Base-by-base conservation (phyloP, 2,113 vertebrate species). In the Triplophysa dalaica region DNA sequence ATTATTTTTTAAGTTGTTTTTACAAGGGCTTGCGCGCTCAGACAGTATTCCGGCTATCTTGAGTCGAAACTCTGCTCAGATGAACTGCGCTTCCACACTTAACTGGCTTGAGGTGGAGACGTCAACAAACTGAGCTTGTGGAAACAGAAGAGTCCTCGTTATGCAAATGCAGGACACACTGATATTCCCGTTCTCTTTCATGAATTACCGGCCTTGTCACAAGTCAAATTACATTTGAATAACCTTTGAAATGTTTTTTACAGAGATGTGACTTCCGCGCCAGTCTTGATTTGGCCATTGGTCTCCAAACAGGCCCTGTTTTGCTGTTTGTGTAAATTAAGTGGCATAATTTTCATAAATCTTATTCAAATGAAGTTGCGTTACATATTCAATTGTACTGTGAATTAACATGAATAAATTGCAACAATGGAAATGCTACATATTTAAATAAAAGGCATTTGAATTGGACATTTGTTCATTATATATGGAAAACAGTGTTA, bases 311-410 rank as follows among this genome's bases (percentile, higher is more conserved):
- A 91, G 93, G 92, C 89, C 93, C 88, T 86, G 92, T 94, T 94
- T 92, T 92, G 93, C 93, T 94, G 78, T 84, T 87, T 85, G 77
- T 85, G 72, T 82, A 91, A 87, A 95, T 93, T 88, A 92, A 92
- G 91, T 88, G 88, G 85, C 92, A 54, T 91, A 90, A 93, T 95
- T 95, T 93, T 96, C 93, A 96, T 94, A 93, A 95, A 94, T 94
- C 92, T 93, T 94, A 92, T 94, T 94, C 93, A 95, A 95, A 95
- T 95, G 93, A 96, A 95, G 92, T 89, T 89, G 91, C 92, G 90
- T 93, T 92, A 91, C 90, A 92, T 95, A 91, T 81, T 85, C 92
- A 94, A 92, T 90, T 92, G 81, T 90, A 92, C 90, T 87, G 89
- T 94, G 93, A 95, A 94, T 94, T 94, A 94, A 94, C 94, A 94